Percentiles rank a stretch among this genome's conserved stretches.
Evolutionary conservation across 2,888 invertebrate genomes (phyloP).

Genomic region (Metallyticus violacea): DNA sequence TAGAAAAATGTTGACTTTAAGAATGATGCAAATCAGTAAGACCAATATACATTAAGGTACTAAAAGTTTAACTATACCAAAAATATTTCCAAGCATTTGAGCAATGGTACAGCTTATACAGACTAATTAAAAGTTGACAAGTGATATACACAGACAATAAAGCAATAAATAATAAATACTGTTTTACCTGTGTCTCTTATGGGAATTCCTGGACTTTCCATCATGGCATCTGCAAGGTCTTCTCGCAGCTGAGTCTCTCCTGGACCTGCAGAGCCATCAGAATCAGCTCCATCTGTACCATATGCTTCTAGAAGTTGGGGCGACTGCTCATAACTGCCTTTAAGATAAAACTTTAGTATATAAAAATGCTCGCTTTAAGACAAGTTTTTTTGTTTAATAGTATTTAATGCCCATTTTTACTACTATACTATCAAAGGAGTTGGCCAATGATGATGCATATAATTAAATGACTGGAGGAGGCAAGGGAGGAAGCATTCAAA

Average conservation of each 20-base stretch:
- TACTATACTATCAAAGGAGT: slow-evolving; percentile 1
- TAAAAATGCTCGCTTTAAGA: not conserved
- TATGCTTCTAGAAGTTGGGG: slow-evolving; percentile 78
- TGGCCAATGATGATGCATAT: not conserved
- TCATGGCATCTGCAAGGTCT: slow-evolving; percentile 92
- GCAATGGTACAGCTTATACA: no score
- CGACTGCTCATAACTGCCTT: slow-evolving; percentile 89
- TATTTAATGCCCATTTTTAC: no score
- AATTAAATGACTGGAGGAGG: no score
- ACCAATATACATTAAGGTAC: no score
- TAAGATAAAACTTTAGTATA: slow-evolving; percentile 29
- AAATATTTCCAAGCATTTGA: no score
- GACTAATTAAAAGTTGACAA: not conserved
- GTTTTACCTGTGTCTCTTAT: slow-evolving; percentile 47
- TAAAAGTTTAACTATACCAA: no score
- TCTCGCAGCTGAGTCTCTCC: slow-evolving; percentile 79
- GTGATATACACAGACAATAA: not conserved
- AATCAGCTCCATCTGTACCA: slow-evolving; percentile 52
- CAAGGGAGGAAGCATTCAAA: no score
- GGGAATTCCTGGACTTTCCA: slow-evolving; percentile 66
- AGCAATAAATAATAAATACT: not conserved
- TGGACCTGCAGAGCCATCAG: slow-evolving; percentile 40
- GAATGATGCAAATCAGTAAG: no score
- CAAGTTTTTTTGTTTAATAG: not conserved
- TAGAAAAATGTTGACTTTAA: no score